Percentiles rank a stretch among this genome's conserved stretches.
These are phyloP conservation scores for Sesamia nonagrioides DNA, from an alignment of 1,140 invertebrate species.

Conservation along the genomic window DNA sequence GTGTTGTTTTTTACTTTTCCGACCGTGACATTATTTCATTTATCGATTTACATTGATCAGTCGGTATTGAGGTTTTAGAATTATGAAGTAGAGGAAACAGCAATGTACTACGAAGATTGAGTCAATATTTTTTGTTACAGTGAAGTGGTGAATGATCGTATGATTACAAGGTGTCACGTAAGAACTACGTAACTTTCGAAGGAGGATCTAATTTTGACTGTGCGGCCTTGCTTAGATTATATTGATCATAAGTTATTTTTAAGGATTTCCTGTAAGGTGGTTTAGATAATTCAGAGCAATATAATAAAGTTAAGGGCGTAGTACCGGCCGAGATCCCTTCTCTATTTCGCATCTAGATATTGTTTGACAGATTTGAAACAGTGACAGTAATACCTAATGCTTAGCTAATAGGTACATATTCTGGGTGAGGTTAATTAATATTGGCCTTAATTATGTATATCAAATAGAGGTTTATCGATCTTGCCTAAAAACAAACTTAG, in stretches of 20 bases:
- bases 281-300: no score
- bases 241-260: background rate
- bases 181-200: slow-evolving; percentile 22
- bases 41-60: slow-evolving; percentile 13
- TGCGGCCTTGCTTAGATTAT: slow-evolving; percentile 7
- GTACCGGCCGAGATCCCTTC: no score
- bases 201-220: slow-evolving; percentile 36
- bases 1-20: slow-evolving; percentile 22
- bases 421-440: no score
- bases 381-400: no score
- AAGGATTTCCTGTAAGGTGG: slow-evolving; percentile 4
- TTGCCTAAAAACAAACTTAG: no score
- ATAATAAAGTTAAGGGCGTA: no score
- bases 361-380: no score
- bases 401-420: no score
- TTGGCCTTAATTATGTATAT: no score
- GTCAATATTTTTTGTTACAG: background rate
- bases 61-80: background rate
- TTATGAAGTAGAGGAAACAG: background rate
- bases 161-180: slow-evolving; percentile 29
- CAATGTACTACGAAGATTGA: slow-evolving; percentile 8
- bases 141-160: slow-evolving; percentile 7
- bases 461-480: no score
- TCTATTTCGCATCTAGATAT: no score
- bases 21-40: slow-evolving; percentile 2